phyloP scores from a whole-genome alignment of 2,797 vertebrate species.

The Nannoperca obscura region DNA sequence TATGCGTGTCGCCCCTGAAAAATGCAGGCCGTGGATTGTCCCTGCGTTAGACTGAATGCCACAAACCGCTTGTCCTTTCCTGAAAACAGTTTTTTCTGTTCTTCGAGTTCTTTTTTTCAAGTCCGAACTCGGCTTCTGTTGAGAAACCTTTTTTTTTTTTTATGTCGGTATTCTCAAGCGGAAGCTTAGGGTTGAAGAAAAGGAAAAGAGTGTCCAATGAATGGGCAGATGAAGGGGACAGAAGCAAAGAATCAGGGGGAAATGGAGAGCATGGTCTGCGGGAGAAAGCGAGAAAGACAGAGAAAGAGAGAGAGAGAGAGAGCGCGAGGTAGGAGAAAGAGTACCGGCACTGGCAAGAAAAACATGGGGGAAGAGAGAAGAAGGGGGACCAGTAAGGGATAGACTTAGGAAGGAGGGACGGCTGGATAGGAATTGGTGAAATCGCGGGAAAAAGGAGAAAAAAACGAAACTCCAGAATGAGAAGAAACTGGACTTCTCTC shows the following conservation, averaged over 20 bases:
- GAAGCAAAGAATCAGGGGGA: slow-evolving; percentile 68
- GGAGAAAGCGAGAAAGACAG: slow-evolving; percentile 69
- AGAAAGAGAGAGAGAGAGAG: slow-evolving; percentile 61
- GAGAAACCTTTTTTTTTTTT: slow-evolving; percentile 24
- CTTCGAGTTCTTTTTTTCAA: slow-evolving; percentile 19
- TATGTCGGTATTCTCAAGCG: slow-evolving; percentile 37
- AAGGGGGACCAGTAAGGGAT: slow-evolving; percentile 72
- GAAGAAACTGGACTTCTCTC: slow-evolving; percentile 61
- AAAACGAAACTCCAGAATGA: slow-evolving; percentile 67
- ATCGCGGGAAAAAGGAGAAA: slow-evolving; percentile 72
- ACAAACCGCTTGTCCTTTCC: slow-evolving; percentile 68
- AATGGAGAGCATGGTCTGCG: slow-evolving; percentile 77
- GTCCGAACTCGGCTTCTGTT: slow-evolving; percentile 36
- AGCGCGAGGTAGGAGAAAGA: slow-evolving; percentile 71
- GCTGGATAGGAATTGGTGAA: slow-evolving; percentile 76
- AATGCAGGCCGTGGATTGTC: slow-evolving; percentile 74
- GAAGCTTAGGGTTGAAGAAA: slow-evolving; percentile 49
- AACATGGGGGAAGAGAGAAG: slow-evolving; percentile 68
- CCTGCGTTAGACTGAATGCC: slow-evolving; percentile 71
- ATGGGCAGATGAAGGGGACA: slow-evolving; percentile 73
- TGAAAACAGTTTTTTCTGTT: slow-evolving; percentile 59
- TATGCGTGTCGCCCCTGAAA: slow-evolving; percentile 67
- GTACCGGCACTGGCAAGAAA: slow-evolving; percentile 76
- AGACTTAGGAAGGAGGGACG: slow-evolving; percentile 79
- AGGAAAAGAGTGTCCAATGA: slow-evolving; percentile 58